phyloP scores from a whole-genome alignment of 2,797 vertebrate species.

The Poecilia wingei region DNA sequence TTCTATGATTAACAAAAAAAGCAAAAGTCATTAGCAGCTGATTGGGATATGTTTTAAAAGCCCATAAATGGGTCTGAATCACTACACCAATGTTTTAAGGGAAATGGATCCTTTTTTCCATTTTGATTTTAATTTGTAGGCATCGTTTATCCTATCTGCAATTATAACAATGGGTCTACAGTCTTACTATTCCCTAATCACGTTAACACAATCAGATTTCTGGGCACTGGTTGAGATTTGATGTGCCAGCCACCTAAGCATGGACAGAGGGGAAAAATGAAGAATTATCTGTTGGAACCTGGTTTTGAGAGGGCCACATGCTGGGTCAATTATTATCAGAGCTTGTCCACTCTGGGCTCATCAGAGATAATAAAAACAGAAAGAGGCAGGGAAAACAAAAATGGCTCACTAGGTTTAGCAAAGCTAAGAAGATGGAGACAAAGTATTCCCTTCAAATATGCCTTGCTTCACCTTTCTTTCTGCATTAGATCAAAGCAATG shows the following conservation, averaged over 20 bases:
- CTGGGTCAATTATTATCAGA: constrained; percentile 60
- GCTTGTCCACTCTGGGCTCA: constrained; percentile 38
- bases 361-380: constrained; percentile 36
- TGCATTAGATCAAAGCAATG: constrained; percentile 39
- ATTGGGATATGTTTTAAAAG: constrained; percentile 60
- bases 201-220: constrained; percentile 66
- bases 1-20: not conserved
- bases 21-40: constrained; percentile 32
- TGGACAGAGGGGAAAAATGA: constrained; percentile 25
- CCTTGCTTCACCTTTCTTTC: constrained; percentile 29
- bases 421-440: constrained; percentile 47
- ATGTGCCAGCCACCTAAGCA: constrained; percentile 55
- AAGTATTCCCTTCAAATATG: constrained; percentile 50
- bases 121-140: constrained; percentile 68
- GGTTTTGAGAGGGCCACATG: constrained; percentile 47
- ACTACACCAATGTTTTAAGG: constrained; percentile 55
- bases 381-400: constrained; percentile 38
- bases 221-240: constrained; percentile 46
- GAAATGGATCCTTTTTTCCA: constrained; percentile 46
- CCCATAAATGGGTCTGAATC: constrained; percentile 59
- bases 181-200: constrained; percentile 61
- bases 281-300: constrained; percentile 47
- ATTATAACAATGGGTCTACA: constrained; percentile 64
- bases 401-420: constrained; percentile 30
- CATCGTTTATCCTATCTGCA: constrained; percentile 60